phyloP scores from a whole-genome alignment of 2,888 invertebrate genomes.

The Watsonalla cultraria region DNA sequence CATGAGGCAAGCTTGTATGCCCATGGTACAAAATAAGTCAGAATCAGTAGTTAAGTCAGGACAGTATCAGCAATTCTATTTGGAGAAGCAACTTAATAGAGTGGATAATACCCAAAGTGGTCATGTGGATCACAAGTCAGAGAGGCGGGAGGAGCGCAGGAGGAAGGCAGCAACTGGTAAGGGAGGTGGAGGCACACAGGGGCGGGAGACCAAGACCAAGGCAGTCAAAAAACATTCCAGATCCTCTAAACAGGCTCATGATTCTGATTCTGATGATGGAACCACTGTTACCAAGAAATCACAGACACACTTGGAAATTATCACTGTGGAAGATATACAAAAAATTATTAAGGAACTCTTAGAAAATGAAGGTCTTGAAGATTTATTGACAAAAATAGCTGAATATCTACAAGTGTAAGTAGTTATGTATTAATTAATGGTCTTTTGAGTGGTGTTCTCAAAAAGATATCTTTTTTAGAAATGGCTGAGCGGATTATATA shows the following conservation, averaged over 20 bases:
- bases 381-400: conserved; percentile 84
- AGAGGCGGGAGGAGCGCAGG: conserved; percentile 91
- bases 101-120: conserved; percentile 47
- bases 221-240: conserved; percentile 90
- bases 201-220: conserved; percentile 96
- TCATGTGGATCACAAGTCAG: conserved; percentile 77
- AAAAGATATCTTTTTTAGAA: no score
- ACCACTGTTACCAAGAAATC: conserved; percentile 56
- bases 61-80: conserved; percentile 85
- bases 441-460: neutral
- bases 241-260: conserved; percentile 75
- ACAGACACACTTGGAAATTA: conserved; percentile 77
- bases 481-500: no score
- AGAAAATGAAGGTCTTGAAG: conserved; percentile 86
- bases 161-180: conserved; percentile 93
- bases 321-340: conserved; percentile 83
- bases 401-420: conserved; percentile 82
- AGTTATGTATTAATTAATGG: conserved; percentile 4
- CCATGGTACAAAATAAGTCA: conserved; percentile 82
- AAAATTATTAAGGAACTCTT: conserved; percentile 78
- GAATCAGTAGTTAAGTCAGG: conserved; percentile 84
- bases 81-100: conserved; percentile 81
- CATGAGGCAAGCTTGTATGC: conserved; percentile 82
- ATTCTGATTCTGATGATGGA: conserved; percentile 84
- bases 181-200: conserved; percentile 94